A percentile compares a stretch with the other conserved stretches of the same genome.
Evolutionary conservation across 2,113 vertebrate species (phyloP).

Genomic region (Oryzias celebensis): DNA sequence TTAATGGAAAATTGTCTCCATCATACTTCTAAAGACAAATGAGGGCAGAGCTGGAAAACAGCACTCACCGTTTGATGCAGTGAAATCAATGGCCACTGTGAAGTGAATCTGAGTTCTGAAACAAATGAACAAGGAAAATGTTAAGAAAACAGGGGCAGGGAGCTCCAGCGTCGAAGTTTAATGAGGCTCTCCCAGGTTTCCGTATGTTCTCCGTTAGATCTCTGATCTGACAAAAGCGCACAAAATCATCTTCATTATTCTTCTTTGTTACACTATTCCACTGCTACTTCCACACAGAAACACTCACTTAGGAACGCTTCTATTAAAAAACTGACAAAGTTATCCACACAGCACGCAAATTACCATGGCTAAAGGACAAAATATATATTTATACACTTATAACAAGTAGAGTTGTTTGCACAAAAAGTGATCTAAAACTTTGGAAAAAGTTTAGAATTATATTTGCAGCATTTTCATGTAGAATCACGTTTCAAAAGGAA

Average conservation of each 20-base stretch:
- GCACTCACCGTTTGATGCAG: slow-evolving; percentile 91
- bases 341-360: too few relatives aligned
- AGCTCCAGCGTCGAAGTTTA: slow-evolving; percentile 33
- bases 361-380: too few relatives aligned
- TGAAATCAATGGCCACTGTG: slow-evolving; percentile 97
- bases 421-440: too few relatives aligned
- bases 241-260: background rate
- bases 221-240: slow-evolving; percentile 26
- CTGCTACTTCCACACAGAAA: background rate
- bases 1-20: slow-evolving; percentile 20
- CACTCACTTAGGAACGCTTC: too few relatives aligned
- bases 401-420: too few relatives aligned
- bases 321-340: too few relatives aligned
- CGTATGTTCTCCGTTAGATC: slow-evolving; percentile 2
- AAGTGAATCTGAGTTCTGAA: slow-evolving; percentile 94
- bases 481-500: background rate
- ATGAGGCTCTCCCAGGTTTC: slow-evolving; percentile 40
- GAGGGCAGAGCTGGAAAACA: slow-evolving; percentile 13
- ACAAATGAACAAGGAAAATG: slow-evolving; percentile 41
- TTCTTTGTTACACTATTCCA: slow-evolving; percentile 2
- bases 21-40: slow-evolving; percentile 37
- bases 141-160: slow-evolving; percentile 43
- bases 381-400: too few relatives aligned
- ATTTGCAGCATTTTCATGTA: too few relatives aligned
- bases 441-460: too few relatives aligned